Conservation (phyloP, 2,113 vertebrate genomes). For the Nansenia antarctica region DNA sequence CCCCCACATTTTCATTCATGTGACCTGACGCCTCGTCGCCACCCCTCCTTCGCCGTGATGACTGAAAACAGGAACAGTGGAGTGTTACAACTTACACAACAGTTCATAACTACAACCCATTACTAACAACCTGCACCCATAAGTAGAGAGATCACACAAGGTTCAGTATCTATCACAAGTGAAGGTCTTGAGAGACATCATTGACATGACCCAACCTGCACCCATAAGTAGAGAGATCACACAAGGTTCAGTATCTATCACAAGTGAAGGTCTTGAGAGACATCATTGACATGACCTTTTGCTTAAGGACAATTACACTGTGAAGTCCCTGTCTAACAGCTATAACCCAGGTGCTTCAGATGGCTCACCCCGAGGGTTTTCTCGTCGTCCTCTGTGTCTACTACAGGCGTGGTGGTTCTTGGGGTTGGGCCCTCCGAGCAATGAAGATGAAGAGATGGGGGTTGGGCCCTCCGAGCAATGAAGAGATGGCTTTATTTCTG, state of each 20-base stretch:
- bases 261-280: not conserved
- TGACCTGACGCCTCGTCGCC: slow-evolving; percentile 90
- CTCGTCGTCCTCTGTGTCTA: slow-evolving; percentile 96
- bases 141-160: no score
- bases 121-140: not conserved
- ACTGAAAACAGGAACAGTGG: slow-evolving; percentile 66
- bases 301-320: no score
- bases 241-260: not conserved
- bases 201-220: no score
- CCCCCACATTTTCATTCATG: slow-evolving; percentile 94
- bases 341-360: not conserved
- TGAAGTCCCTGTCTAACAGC: no score
- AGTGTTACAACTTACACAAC: not conserved
- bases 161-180: no score
- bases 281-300: not conserved
- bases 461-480: slow-evolving; percentile 94
- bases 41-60: slow-evolving; percentile 91
- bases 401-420: slow-evolving; percentile 62
- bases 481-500: slow-evolving; percentile 98
- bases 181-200: no score
- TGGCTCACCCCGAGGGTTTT: slow-evolving; percentile 87
- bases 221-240: not conserved
- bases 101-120: not conserved
- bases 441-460: no score
- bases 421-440: slow-evolving; percentile 84